Evolutionary conservation across 2,888 invertebrate genomes (phyloP), one percentile per base, ranked within the genome.

Genomic region (Gibbula magus): DNA sequence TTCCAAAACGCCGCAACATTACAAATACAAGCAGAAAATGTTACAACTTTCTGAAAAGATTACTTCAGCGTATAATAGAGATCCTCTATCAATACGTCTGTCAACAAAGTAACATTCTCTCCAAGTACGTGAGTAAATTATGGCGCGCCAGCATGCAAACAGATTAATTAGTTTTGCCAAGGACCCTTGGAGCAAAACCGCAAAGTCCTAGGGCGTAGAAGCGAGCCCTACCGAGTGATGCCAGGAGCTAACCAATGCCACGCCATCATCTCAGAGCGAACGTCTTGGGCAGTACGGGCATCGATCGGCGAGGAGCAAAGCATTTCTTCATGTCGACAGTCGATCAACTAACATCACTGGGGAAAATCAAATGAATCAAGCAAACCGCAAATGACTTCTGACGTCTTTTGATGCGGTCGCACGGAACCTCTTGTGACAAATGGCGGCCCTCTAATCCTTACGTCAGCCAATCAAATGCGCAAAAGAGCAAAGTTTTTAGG

Each of bases 311-410:
- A 70, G 20, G 70, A 70, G 39, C 8, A 35, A 39, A 70, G 70
- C 35, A 39, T 70, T 70, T 70, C 20, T 32, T 20, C 70, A 70
- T 25, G 70, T 35, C 39, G 70, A 39, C 70, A 70, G 70, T 39
- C 35, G 70, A 70, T 70, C 70, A 70, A 18, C 35, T 32, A 70
- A 35, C 70, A 70, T 39, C 70, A 70, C 70, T 70, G 32, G 70
- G 70, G 70, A 70, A 35, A 70, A 70, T 70, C 54, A 75, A 75
- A 75, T 54, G 53, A 35, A 79, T 75, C 79, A 18, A 53, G 75
- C 56, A 79, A 79, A 79, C 79, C 75, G 51, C 79, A 79, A 79
- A 79, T 75, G 75, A 75, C 75, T 75, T 79, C 75, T 75, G 79
- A 79, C 79, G 79, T 66, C 75, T 54, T 79, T 79, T 79, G 61